Evolutionary conservation across 2,888 invertebrate species (phyloP).

Genomic region (Cantharis lateralis): DNA sequence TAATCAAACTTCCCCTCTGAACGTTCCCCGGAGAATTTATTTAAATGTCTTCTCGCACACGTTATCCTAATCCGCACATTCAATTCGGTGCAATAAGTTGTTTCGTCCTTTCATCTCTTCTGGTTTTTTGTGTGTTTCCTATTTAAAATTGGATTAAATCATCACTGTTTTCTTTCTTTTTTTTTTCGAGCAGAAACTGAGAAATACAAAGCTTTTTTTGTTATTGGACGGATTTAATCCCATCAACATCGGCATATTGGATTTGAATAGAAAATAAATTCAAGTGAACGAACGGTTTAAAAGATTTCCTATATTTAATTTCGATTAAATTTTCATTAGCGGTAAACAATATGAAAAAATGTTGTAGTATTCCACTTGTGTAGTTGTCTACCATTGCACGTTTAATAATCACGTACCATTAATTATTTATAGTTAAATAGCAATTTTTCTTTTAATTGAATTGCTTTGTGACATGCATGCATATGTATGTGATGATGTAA

Average conservation of each 20-base stretch:
- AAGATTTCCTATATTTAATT: neutral
- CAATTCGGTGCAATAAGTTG: neutral
- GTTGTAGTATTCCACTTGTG: neutral
- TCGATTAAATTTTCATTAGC: neutral
- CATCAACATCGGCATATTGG: neutral
- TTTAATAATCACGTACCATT: neutral
- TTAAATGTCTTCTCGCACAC: neutral
- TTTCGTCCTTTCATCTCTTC: neutral
- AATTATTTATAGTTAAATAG: neutral
- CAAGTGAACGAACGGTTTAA: neutral
- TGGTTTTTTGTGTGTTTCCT: neutral
- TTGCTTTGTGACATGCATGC: neutral
- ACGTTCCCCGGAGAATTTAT: neutral
- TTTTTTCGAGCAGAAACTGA: neutral
- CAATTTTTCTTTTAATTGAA: neutral
- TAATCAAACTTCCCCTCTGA: neutral
- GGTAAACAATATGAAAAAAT: neutral
- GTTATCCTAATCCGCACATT: neutral
- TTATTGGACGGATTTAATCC: neutral
- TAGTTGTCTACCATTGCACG: neutral
- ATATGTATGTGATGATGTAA: conserved; percentile 3
- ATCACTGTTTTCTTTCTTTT: neutral
- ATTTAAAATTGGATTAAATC: neutral
- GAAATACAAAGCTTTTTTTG: neutral
- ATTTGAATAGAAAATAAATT: neutral